These are phyloP conservation scores for Silurus glanis DNA, from an alignment of 2,113 vertebrate species.

Conservation along the genomic window DNA sequence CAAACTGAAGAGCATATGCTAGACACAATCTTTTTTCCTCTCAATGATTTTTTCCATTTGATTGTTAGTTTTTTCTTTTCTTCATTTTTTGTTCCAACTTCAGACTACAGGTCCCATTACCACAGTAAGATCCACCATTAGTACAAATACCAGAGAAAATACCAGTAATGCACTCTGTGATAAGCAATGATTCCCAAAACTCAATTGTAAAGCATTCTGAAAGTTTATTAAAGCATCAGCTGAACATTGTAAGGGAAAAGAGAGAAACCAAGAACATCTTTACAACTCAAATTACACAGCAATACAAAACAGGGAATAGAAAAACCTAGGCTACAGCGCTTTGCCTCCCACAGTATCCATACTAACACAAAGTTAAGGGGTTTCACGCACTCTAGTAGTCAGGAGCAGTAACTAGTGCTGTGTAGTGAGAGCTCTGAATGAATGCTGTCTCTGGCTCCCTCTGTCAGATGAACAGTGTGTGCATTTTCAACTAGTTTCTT, in stretches of 20 bases:
- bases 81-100: not conserved
- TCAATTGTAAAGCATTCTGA: conserved; percentile 34
- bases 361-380: conserved; percentile 29
- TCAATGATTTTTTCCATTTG: not conserved
- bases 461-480: conserved; percentile 23
- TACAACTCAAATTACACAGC: conserved; percentile 48
- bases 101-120: not conserved
- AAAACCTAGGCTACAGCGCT: conserved; percentile 39
- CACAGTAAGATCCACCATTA: not conserved
- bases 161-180: not conserved
- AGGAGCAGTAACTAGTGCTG: not conserved
- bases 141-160: not conserved
- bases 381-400: not conserved
- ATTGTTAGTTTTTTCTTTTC: not conserved
- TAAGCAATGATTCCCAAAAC: not conserved
- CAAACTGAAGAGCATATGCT: not conserved
- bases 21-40: not conserved
- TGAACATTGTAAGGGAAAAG: conserved; percentile 31
- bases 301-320: conserved; percentile 53
- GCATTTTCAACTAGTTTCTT: not conserved
- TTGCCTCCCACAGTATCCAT: conserved; percentile 27
- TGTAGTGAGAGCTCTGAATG: conserved; percentile 9
- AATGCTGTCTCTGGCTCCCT: conserved; percentile 32
- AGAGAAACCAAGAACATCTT: conserved; percentile 15
- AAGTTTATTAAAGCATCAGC: conserved; percentile 51